Percentiles rank a stretch among this genome's conserved stretches.
These are phyloP conservation scores for Azorinus chamasolen DNA, from an alignment of 2,888 invertebrate genomes.

Conservation along the genomic window DNA sequence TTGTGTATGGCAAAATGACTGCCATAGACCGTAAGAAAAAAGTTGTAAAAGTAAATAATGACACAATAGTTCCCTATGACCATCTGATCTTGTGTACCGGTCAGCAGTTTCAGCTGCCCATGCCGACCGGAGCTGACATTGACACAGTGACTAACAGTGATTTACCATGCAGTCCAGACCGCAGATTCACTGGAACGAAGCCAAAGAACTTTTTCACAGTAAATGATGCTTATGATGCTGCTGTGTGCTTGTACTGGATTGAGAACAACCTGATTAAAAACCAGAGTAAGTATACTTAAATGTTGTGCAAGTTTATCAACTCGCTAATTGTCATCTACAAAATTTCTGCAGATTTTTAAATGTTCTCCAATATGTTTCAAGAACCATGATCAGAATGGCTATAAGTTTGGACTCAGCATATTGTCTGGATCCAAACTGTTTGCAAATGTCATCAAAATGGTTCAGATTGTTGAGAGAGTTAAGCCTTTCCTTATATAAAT, in stretches of 20 bases:
- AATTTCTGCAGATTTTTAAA: no score
- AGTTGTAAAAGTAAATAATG: conserved; percentile 81
- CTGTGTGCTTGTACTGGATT: conserved; percentile 81
- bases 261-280: conserved; percentile 79
- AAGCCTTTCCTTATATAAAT: no score
- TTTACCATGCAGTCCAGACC: conserved; percentile 74
- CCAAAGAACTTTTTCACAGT: conserved; percentile 84
- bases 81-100: conserved; percentile 85
- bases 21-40: conserved; percentile 84
- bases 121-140: conserved; percentile 81
- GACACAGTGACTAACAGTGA: conserved; percentile 69
- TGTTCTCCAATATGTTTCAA: no score
- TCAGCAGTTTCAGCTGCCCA: conserved; percentile 83
- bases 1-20: conserved; percentile 87
- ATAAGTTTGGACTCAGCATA: no score
- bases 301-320: no score
- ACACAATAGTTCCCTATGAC: conserved; percentile 84
- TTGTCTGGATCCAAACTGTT: no score
- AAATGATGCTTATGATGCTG: conserved; percentile 85
- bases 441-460: no score
- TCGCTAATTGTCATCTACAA: no score
- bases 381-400: no score
- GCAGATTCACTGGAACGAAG: conserved; percentile 68
- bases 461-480: no score
- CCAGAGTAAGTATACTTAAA: conserved; percentile 66